A percentile compares a stretch with the other conserved stretches of the same genome.
Evolutionary conservation across 2,113 vertebrate genomes (phyloP).

Genomic region (Leptodactylus fuscus): DNA sequence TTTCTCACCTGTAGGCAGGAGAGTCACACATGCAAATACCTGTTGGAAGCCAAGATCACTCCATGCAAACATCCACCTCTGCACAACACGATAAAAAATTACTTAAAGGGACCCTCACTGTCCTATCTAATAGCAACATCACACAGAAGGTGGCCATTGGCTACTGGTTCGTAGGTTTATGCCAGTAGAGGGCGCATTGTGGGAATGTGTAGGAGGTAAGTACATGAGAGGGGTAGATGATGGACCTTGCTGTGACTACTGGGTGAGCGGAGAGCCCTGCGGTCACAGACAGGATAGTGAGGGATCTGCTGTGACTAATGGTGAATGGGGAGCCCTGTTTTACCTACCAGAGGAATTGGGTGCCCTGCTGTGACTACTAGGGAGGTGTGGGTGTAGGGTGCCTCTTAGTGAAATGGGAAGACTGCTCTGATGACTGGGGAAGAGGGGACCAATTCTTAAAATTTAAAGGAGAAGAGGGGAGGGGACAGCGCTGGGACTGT

Average conservation of each 20-base stretch:
- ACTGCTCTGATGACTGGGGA: too few relatives aligned
- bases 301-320: background rate
- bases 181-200: background rate
- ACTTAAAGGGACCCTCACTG: background rate
- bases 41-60: background rate
- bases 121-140: too few relatives aligned
- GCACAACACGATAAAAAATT: background rate
- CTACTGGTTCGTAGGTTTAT: background rate
- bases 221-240: background rate
- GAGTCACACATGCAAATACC: slow-evolving; percentile 13
- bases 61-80: background rate
- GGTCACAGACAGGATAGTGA: background rate
- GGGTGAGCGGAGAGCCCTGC: background rate
- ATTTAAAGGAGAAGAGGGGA: too few relatives aligned
- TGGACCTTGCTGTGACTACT: background rate
- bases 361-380: too few relatives aligned
- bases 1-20: slow-evolving; percentile 16
- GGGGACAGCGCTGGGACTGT: background rate
- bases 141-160: too few relatives aligned
- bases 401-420: too few relatives aligned
- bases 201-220: too few relatives aligned
- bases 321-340: too few relatives aligned
- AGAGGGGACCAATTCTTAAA: too few relatives aligned
- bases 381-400: too few relatives aligned
- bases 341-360: too few relatives aligned